phyloP scores from a whole-genome alignment of 2,113 vertebrate genomes.

The Procapra przewalskii region DNA sequence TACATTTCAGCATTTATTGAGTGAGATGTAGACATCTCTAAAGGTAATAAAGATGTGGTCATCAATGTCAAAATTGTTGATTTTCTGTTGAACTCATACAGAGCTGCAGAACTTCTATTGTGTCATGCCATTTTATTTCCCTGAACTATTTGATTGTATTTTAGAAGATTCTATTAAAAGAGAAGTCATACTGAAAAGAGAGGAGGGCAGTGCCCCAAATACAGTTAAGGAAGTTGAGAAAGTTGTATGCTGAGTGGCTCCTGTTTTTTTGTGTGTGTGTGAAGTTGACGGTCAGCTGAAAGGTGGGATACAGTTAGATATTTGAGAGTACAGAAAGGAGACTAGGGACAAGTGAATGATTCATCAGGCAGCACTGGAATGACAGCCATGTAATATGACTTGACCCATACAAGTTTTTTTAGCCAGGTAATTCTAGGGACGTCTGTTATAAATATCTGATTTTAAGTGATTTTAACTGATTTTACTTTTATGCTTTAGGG shows the following conservation, averaged over 20 bases:
- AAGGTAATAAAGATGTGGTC: background rate
- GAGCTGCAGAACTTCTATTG: background rate
- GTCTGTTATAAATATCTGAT: background rate
- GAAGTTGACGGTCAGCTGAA: background rate
- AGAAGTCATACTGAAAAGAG: background rate
- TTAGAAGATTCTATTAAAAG: background rate
- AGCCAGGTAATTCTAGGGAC: background rate
- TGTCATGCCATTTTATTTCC: background rate
- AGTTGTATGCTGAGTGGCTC: background rate
- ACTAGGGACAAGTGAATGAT: background rate
- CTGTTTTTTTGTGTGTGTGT: background rate
- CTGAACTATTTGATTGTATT: background rate
- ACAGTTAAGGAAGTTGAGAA: background rate
- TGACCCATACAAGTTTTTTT: background rate
- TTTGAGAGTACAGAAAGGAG: background rate
- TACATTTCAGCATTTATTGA: background rate
- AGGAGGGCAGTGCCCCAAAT: background rate
- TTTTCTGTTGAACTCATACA: background rate
- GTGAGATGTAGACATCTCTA: background rate
- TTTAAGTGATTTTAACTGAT: background rate
- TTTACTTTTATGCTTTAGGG: background rate
- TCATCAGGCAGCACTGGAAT: background rate
- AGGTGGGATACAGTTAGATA: background rate
- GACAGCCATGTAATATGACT: background rate
- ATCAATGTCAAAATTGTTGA: background rate